Base-by-base conservation (phyloP, 2,797 vertebrate genomes). In the Acridotheres tristis region DNA sequence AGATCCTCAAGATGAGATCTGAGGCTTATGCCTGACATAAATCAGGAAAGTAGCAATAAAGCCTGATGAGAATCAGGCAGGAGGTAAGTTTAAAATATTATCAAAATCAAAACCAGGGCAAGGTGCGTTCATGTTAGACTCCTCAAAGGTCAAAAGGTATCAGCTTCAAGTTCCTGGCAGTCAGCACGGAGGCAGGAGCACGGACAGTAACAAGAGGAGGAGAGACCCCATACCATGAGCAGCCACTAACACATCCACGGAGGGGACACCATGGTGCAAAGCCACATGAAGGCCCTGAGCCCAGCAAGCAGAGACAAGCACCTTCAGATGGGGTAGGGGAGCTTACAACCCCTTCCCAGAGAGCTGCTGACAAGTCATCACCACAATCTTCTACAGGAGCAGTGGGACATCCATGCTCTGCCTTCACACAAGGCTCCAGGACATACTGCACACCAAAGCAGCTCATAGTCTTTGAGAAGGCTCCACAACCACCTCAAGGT, bases 321-420 rank as follows among this genome's bases (percentile, higher is more conserved):
- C 55, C 69, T 81, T 55, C 71, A 50, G 40, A 45, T 8, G 13
- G 69, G 38, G 53, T 2, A 51, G 85, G 19, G 25, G 29, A 82
- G 72, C 72, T 80, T 58, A 42, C 36, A 75, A 23, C 1, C 32
- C 34, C n/a, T 73, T 63, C 19, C 27, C 25, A 38, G 48, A 68
- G 55, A 85, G 76, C 36, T 36, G 45, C 77, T 67, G 67, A 50
- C 43, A 83, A 87, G 51, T 15, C 74, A 38, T 21, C 68, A 48
- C 51, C 0, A 0, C 36, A 10, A 30, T 21, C 1, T 59, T 10
- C 36, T 23, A 32, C 6, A 0, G 0, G 59, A 43, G 57, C 57
- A 76, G 63, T 38, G 14, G 38, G 4, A 63, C 65, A 20, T 17
- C 78, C 13, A 1, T 2, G 16, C 3, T 4, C 53, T 79, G 84